phyloP scores from a whole-genome alignment of 2,888 invertebrate genomes.

The Cataglyphis rosenhaueri region DNA sequence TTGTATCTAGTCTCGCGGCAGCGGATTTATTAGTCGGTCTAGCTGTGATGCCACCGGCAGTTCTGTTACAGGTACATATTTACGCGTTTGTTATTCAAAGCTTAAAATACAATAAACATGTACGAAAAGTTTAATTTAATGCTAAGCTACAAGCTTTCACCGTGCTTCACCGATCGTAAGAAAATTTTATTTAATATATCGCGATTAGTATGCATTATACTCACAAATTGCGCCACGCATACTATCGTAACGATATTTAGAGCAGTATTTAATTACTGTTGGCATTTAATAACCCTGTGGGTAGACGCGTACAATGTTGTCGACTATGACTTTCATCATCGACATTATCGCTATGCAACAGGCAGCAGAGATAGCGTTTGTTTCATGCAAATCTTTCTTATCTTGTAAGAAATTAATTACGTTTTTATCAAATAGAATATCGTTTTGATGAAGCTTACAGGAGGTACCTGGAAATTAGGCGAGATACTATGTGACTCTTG shows the following conservation, averaged over 20 bases:
- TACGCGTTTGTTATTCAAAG: neutral
- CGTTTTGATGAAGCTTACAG: constrained; percentile 77
- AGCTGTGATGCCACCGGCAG: constrained; percentile 98
- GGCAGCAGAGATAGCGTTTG: neutral
- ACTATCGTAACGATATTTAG: neutral
- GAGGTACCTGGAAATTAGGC: constrained; percentile 95
- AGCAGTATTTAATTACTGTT: constrained; percentile 2
- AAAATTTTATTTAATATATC: constrained; percentile 5
- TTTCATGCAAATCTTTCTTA: neutral
- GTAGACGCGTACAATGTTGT: neutral
- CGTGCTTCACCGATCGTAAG: neutral
- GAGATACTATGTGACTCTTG: constrained; percentile 95
- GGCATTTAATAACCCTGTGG: constrained; percentile 6
- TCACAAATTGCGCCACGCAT: neutral
- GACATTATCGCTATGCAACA: neutral
- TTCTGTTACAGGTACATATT: constrained; percentile 84
- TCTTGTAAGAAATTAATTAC: neutral
- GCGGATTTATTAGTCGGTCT: constrained; percentile 97
- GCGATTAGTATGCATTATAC: neutral
- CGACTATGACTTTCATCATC: neutral
- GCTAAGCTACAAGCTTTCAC: neutral
- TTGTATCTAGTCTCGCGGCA: constrained; percentile 97
- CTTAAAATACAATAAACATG: constrained; percentile 14
- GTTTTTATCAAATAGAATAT: constrained; percentile 42
- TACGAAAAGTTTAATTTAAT: neutral